phyloP scores from a whole-genome alignment of 2,888 invertebrate species.

The Agrenia bidenticulata region DNA sequence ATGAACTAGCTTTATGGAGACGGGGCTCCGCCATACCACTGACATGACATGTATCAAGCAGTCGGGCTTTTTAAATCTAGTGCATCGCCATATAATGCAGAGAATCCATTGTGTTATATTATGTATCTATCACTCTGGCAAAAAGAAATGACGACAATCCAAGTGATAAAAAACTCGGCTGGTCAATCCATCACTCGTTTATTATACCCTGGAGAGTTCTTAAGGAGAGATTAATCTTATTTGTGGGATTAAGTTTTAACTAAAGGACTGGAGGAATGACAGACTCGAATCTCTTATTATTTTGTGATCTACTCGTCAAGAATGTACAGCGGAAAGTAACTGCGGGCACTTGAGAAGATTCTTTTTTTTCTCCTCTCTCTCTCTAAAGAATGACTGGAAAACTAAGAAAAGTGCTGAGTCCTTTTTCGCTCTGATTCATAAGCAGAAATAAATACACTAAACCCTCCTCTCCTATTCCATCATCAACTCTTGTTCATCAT shows the following conservation, averaged over 20 bases:
- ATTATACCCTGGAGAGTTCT: slow-evolving; percentile 12
- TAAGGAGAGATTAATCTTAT: slow-evolving; percentile 19
- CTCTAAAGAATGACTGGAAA: not conserved
- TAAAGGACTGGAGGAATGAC: slow-evolving; percentile 9
- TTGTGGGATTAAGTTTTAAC: slow-evolving; percentile 20
- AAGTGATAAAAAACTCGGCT: slow-evolving; percentile 14
- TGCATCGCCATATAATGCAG: no score
- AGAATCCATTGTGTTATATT: not conserved
- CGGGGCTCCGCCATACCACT: no score
- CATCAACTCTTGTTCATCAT: no score
- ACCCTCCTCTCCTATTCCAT: not conserved
- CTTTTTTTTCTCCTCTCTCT: no score
- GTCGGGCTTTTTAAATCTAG: no score
- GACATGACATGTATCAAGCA: no score
- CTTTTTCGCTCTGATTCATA: slow-evolving; percentile 10
- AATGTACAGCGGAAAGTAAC: no score
- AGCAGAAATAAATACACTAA: slow-evolving; percentile 7
- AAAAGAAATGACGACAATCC: not conserved
- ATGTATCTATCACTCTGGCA: not conserved
- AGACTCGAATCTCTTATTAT: not conserved
- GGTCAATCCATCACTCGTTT: slow-evolving; percentile 20
- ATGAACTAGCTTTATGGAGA: no score
- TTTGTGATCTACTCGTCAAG: no score
- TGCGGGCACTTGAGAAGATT: no score
- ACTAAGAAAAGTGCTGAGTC: slow-evolving; percentile 5